phyloP scores from a whole-genome alignment of 2,113 vertebrate genomes.

The Gadus macrocephalus region DNA sequence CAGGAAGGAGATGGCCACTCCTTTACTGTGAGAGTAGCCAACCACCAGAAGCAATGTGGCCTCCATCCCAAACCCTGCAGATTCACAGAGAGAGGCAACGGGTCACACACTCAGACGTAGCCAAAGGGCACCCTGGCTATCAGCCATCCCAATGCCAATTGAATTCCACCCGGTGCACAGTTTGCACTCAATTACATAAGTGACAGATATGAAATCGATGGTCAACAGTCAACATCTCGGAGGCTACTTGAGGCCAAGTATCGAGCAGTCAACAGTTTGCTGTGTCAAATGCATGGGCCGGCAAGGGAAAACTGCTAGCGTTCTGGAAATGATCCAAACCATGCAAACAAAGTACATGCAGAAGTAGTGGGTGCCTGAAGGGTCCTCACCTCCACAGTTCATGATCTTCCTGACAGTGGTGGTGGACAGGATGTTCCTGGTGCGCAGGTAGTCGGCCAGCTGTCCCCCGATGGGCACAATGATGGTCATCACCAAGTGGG shows the following conservation, averaged over 20 bases:
- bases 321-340: no score
- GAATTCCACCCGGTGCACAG: conserved; percentile 53
- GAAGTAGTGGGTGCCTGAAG: background rate
- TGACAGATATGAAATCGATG: conserved; percentile 62
- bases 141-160: conserved; percentile 51
- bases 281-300: no score
- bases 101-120: conserved; percentile 40
- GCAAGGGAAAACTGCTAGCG: no score
- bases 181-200: conserved; percentile 51
- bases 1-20: conserved; percentile 93
- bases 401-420: conserved; percentile 98
- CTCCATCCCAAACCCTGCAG: conserved; percentile 96
- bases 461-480: conserved; percentile 97
- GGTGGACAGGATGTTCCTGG: conserved; percentile 89
- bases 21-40: conserved; percentile 95
- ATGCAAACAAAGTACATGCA: background rate
- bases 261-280: no score
- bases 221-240: conserved; percentile 32
- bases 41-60: conserved; percentile 94
- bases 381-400: conserved; percentile 93
- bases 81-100: conserved; percentile 39
- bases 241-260: conserved; percentile 15
- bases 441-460: conserved; percentile 92
- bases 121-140: conserved; percentile 24
- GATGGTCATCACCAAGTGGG: conserved; percentile 98